Base-by-base conservation (phyloP, 2,888 invertebrate genomes). In the Thyatira batis region DNA sequence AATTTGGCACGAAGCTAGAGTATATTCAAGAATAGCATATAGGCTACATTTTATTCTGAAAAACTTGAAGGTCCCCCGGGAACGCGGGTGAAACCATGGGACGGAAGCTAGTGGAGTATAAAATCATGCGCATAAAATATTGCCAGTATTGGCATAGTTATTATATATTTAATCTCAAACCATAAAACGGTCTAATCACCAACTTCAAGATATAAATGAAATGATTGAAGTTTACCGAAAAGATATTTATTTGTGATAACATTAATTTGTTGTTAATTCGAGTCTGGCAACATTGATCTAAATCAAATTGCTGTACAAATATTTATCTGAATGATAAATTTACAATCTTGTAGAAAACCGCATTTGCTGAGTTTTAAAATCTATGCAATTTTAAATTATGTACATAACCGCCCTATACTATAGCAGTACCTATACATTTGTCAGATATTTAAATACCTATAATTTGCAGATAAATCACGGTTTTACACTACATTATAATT, bases 261-360 rank as follows among this genome's bases (percentile, higher is more conserved):
- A 51, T 53, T 74, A 79, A 77, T 78, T n/a, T 73, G 67, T 69
- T 76, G 78, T 79, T 80, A 71, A 80, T 80, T 82, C 82, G 69
- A 76, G 75, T 61, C 72, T 60, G 56, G 39, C n/a, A 39, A 67
- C 57, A 62, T 51, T 39, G 82, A 82, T 81, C 54, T 9, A 49
- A 76, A 82, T 80, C 82, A 59, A 17, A 54, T 58, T 60, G 50
- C 60, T 63, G 65, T 60, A 66, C 61, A 60, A 65, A 60, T 63
- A 52, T 52, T 57, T 58, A 60, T 57, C 59, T 46, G 39, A 39
- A 39, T 13, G 33, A 30, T 33, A 11, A 33, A 33, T 39, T 39
- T 17, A 17, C 17, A 8, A 39, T 39, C 23, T 23, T 23, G 23
- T 17, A 17, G n/a, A n/a, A n/a, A n/a, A n/a, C n/a, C n/a, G 33